Evolutionary conservation across 2,888 invertebrate species (phyloP).

Genomic region (Sceliomorpha sp.): DNA sequence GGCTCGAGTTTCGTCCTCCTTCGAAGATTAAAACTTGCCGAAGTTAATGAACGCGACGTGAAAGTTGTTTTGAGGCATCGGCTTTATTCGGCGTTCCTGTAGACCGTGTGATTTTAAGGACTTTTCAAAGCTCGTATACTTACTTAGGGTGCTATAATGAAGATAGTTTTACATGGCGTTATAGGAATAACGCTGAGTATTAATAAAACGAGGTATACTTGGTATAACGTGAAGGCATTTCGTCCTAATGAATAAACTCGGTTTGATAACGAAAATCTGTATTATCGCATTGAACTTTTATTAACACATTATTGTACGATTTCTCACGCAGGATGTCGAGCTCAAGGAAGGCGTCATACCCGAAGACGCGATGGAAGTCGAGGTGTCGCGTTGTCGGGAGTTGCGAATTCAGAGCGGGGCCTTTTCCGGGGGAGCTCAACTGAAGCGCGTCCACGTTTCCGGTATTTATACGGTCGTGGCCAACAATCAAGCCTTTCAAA

Average conservation of each 20-base stretch:
- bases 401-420: constrained; percentile 83
- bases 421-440: constrained; percentile 82
- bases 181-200: no score
- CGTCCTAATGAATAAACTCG: no score
- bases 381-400: constrained; percentile 82
- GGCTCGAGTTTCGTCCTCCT: constrained; percentile 12
- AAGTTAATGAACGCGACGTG: constrained; percentile 12
- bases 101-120: neutral
- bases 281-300: no score
- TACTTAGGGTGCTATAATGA: no score
- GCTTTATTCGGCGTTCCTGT: constrained; percentile 7
- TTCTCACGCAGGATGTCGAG: constrained; percentile 75
- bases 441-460: constrained; percentile 82
- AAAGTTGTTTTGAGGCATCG: neutral
- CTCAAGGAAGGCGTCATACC: constrained; percentile 82
- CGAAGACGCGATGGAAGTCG: constrained; percentile 83
- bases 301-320: constrained; percentile 11
- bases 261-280: no score
- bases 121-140: neutral
- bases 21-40: constrained; percentile 19
- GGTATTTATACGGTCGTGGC: constrained; percentile 82
- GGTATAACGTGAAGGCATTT: no score
- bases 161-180: no score
- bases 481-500: constrained; percentile 83
- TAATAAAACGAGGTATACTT: no score